Conservation (phyloP, 2,888 invertebrate species). For the Fragum sueziense region DNA sequence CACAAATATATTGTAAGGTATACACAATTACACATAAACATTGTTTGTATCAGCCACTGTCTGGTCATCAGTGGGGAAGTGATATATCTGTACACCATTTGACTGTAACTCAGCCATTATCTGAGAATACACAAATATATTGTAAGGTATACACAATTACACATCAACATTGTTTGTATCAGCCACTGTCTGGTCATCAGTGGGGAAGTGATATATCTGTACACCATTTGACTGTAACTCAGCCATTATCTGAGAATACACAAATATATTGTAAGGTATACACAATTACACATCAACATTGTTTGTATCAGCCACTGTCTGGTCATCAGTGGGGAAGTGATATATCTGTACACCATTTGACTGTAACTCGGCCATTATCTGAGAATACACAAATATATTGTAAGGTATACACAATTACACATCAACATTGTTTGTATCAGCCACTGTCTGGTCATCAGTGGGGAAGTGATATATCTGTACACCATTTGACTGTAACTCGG, state of each 20-base stretch:
- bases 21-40: conserved; percentile 75
- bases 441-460: conserved; percentile 97
- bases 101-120: conserved; percentile 95
- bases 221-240: conserved; percentile 97
- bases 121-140: conserved; percentile 66
- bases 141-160: background rate
- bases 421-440: conserved; percentile 91
- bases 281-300: conserved; percentile 80
- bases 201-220: conserved; percentile 98
- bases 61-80: conserved; percentile 99
- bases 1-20: too few species aligned
- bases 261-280: background rate
- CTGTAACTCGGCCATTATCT: conserved; percentile 95
- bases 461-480: conserved; percentile 99
- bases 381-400: background rate
- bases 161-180: conserved; percentile 89
- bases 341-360: conserved; percentile 98
- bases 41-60: conserved; percentile 95
- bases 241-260: conserved; percentile 88
- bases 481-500: conserved; percentile 95
- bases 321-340: conserved; percentile 98
- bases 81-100: conserved; percentile 98
- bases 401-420: too few species aligned
- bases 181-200: conserved; percentile 97
- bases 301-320: conserved; percentile 95